A percentile compares a stretch with the other conserved stretches of the same genome.
Conservation (phyloP, 1,140 invertebrate genomes). For the Archegozetes longisetosus region DNA sequence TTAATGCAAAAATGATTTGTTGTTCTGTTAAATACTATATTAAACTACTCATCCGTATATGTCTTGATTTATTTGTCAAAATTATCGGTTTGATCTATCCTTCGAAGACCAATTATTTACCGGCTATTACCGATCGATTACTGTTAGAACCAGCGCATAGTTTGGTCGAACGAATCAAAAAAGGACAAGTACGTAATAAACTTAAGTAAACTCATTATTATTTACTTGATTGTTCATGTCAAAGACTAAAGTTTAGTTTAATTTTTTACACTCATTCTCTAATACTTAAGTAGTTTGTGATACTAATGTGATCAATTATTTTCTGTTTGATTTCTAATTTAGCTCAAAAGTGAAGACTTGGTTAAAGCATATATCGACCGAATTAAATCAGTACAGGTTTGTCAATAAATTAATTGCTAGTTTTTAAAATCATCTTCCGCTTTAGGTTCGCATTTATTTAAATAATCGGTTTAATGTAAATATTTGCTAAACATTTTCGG, state of each 20-base stretch:
- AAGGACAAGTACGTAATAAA: constrained; percentile 33
- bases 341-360: constrained; percentile 58
- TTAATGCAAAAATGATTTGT: too few species aligned
- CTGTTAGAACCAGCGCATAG: constrained; percentile 12
- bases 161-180: constrained; percentile 14
- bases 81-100: constrained; percentile 2
- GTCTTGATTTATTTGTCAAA: background rate
- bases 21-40: too few species aligned
- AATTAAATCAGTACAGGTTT: constrained; percentile 37
- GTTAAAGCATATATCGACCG: constrained; percentile 50
- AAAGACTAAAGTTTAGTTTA: too few species aligned
- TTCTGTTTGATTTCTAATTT: background rate
- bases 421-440: constrained; percentile 33
- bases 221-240: too few species aligned
- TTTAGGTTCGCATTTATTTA: background rate
- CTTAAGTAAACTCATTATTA: too few species aligned
- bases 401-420: constrained; percentile 63
- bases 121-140: constrained; percentile 13
- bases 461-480: background rate
- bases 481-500: background rate
- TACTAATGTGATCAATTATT: too few species aligned
- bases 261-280: too few species aligned
- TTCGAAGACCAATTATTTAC: constrained; percentile 1
- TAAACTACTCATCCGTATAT: too few species aligned
- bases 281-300: too few species aligned